phyloP scores from a whole-genome alignment of 2,888 invertebrate species.

The Drosophila diplacantha region DNA sequence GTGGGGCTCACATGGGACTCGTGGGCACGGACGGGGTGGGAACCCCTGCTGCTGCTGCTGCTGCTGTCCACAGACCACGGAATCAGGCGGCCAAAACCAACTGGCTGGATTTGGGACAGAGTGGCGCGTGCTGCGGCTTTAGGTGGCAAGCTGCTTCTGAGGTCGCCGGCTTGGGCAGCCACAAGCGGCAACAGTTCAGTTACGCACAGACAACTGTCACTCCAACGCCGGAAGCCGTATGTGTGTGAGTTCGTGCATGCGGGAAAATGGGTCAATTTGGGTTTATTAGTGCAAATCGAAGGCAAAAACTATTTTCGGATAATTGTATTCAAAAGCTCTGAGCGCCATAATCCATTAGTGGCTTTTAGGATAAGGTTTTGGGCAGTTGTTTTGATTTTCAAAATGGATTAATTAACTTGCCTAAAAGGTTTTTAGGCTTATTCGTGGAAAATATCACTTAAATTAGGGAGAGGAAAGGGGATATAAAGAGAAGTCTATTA shows the following conservation, averaged over 20 bases:
- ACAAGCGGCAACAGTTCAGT: constrained; percentile 57
- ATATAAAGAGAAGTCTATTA: too few relatives aligned
- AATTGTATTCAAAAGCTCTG: neutral
- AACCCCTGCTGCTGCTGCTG: neutral
- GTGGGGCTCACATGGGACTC: constrained; percentile 52
- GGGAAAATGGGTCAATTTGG: constrained; percentile 30
- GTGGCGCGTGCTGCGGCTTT: constrained; percentile 72
- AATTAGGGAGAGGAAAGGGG: neutral
- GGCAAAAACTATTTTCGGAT: constrained; percentile 17
- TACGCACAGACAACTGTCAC: constrained; percentile 59
- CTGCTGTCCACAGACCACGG: constrained; percentile 38
- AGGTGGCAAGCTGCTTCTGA: constrained; percentile 63
- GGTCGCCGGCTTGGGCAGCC: constrained; percentile 59
- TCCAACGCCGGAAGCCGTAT: constrained; percentile 33
- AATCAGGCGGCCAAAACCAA: constrained; percentile 52
- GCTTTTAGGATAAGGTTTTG: neutral
- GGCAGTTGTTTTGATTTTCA: neutral
- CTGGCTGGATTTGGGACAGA: constrained; percentile 61
- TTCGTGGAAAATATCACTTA: too few relatives aligned
- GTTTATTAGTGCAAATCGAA: constrained; percentile 34
- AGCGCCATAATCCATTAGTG: constrained; percentile 3
- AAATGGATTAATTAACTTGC: neutral
- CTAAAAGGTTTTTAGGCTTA: too few relatives aligned
- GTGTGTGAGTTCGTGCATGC: constrained; percentile 21
- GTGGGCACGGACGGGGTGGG: constrained; percentile 4